Evolutionary conservation across 2,113 vertebrate genomes (phyloP).

Genomic region (Neotoma lepida): DNA sequence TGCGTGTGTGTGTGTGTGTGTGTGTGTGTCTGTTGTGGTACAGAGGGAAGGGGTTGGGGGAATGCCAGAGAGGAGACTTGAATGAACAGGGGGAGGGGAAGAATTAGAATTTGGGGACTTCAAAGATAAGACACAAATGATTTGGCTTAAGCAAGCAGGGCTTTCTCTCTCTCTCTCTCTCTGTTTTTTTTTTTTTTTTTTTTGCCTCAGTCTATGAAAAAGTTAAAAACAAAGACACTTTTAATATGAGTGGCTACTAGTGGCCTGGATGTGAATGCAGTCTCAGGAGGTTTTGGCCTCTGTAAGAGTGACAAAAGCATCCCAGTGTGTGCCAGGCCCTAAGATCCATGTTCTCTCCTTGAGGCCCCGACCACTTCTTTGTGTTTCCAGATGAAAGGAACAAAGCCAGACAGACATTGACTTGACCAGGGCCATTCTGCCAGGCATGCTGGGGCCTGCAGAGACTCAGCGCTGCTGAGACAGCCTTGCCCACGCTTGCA

Average conservation of each 20-base stretch:
- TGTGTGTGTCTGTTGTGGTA: background rate
- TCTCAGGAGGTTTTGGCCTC: background rate
- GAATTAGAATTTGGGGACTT: background rate
- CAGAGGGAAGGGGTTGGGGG: background rate
- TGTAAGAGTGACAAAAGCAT: too few relatives aligned
- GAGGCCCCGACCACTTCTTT: background rate
- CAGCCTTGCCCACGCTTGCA: background rate
- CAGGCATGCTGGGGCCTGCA: background rate
- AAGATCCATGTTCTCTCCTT: fast-evolving
- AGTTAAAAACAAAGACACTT: background rate
- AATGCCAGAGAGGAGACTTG: background rate
- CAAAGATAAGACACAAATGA: background rate
- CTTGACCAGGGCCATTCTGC: background rate
- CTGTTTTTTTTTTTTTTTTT: too few relatives aligned
- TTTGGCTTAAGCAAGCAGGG: background rate
- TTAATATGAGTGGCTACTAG: too few relatives aligned
- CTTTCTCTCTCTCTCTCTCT: too few relatives aligned
- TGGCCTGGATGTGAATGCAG: background rate
- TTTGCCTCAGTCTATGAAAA: constrained; percentile 11
- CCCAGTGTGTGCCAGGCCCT: background rate
- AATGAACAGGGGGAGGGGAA: background rate
- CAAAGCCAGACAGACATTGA: background rate
- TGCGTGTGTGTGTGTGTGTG: background rate
- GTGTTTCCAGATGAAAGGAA: background rate
- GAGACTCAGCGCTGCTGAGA: background rate